Evolutionary conservation across 2,888 invertebrate genomes (phyloP).

Genomic region (Pollenia angustigena): DNA sequence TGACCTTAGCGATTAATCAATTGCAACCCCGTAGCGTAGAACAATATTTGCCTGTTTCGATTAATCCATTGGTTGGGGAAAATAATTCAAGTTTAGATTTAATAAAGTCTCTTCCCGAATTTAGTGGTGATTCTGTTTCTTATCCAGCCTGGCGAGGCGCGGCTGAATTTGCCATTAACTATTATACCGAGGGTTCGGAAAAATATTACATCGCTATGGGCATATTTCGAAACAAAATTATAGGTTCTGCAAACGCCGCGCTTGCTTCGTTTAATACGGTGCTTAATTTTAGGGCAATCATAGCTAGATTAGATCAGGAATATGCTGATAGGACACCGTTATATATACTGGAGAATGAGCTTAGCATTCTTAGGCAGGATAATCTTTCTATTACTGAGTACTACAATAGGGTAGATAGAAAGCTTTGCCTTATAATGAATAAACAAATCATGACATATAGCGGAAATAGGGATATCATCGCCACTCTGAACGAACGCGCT

Average conservation of each 20-base stretch:
- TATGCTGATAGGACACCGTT: constrained; percentile 34
- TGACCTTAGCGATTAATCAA: constrained; percentile 49
- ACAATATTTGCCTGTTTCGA: constrained; percentile 32
- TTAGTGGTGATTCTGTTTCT: constrained; percentile 53
- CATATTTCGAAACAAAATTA: constrained; percentile 55
- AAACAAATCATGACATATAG: constrained; percentile 56
- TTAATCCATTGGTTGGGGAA: constrained; percentile 38
- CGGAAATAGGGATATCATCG: constrained; percentile 55
- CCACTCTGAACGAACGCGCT: constrained; percentile 40
- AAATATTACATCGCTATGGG: constrained; percentile 54
- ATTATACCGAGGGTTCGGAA: constrained; percentile 30
- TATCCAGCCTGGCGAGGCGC: constrained; percentile 52
- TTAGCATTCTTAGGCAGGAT: constrained; percentile 41
- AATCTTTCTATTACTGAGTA: constrained; percentile 53
- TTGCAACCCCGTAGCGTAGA: constrained; percentile 44
- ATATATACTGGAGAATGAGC: constrained; percentile 17
- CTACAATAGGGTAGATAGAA: constrained; percentile 55
- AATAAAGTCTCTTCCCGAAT: constrained; percentile 52
- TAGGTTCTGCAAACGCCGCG: constrained; percentile 51
- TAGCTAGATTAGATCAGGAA: constrained; percentile 44
- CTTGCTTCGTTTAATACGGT: constrained; percentile 54
- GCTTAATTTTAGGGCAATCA: constrained; percentile 48
- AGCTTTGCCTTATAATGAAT: constrained; percentile 59
- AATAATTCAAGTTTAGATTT: constrained; percentile 54
- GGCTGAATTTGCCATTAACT: constrained; percentile 29